These are phyloP conservation scores for Mus pahari DNA, from an alignment of 2,113 vertebrate species.

Conservation along the genomic window DNA sequence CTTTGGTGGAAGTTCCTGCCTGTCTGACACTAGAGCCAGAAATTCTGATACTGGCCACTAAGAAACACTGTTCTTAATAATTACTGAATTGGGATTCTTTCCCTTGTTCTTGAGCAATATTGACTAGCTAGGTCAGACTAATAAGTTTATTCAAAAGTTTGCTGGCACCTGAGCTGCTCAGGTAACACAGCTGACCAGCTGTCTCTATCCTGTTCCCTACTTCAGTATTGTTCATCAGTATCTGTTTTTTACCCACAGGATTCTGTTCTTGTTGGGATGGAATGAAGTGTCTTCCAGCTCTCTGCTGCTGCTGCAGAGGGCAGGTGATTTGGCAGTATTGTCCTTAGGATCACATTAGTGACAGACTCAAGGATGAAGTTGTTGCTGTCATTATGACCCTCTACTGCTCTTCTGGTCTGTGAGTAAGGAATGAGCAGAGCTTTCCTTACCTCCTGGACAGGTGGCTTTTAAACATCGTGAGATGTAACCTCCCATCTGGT, in stretches of 20 bases:
- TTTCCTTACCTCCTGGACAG: conserved; percentile 72
- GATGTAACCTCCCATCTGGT: conserved; percentile 70
- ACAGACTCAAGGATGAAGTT: conserved; percentile 75
- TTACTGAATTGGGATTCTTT: conserved; percentile 70
- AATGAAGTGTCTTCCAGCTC: neutral
- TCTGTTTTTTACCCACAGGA: neutral
- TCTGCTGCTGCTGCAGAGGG: neutral
- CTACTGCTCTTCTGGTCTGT: conserved; percentile 44
- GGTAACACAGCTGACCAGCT: neutral
- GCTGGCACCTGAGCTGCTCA: rapidly evolving
- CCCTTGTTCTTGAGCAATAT: conserved; percentile 56
- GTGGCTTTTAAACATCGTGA: conserved; percentile 41
- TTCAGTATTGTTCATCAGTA: neutral
- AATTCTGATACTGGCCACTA: conserved; percentile 70
- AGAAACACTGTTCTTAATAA: conserved; percentile 1
- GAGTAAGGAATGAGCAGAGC: conserved; percentile 31
- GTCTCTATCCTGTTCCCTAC: rapidly evolving
- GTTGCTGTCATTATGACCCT: neutral
- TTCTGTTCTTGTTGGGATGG: neutral
- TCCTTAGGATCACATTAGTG: conserved; percentile 71
- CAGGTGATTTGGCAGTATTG: neutral
- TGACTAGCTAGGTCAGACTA: neutral
- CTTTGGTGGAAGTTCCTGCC: conserved; percentile 61
- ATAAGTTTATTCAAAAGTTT: neutral
- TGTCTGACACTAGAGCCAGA: conserved; percentile 61